A percentile compares a stretch with the other conserved stretches of the same genome.
Evolutionary conservation across 2,797 vertebrate genomes (phyloP).

Genomic region (Hybognathus amarus): DNA sequence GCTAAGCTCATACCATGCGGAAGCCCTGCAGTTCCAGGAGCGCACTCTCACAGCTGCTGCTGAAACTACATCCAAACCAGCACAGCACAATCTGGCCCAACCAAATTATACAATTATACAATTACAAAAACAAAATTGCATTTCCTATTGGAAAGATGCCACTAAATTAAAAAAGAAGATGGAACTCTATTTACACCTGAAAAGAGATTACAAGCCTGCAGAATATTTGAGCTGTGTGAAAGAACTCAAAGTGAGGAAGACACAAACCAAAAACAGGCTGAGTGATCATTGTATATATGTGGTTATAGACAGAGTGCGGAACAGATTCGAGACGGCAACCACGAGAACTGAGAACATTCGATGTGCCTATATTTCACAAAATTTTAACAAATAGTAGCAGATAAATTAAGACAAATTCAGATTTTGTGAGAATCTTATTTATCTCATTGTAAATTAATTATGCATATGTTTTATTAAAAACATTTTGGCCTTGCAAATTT

Average conservation of each 20-base stretch:
- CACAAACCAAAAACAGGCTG: too few species aligned
- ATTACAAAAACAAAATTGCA: background rate
- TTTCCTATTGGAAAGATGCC: background rate
- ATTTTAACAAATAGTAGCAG: too few species aligned
- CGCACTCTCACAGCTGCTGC: background rate
- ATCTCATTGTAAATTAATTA: background rate
- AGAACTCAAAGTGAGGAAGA: background rate
- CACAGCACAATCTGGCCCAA: background rate
- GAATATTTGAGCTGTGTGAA: background rate
- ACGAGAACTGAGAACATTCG: background rate
- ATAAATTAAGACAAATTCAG: too few species aligned
- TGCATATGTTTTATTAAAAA: background rate
- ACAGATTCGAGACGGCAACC: background rate
- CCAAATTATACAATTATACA: background rate
- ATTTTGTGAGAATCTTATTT: background rate
- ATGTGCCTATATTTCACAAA: background rate
- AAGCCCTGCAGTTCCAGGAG: background rate
- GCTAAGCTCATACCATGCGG: background rate
- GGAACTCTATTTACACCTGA: background rate
- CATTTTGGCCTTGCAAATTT: background rate
- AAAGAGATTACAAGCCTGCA: background rate
- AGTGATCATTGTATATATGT: background rate
- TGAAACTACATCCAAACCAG: background rate
- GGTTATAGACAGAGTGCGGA: background rate
- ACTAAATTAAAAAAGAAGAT: slow-evolving; percentile 1